A percentile compares a stretch with the other conserved stretches of the same genome.
Conservation (phyloP, 2,888 invertebrate species). For the Acanthococcus lagerstroemiae region DNA sequence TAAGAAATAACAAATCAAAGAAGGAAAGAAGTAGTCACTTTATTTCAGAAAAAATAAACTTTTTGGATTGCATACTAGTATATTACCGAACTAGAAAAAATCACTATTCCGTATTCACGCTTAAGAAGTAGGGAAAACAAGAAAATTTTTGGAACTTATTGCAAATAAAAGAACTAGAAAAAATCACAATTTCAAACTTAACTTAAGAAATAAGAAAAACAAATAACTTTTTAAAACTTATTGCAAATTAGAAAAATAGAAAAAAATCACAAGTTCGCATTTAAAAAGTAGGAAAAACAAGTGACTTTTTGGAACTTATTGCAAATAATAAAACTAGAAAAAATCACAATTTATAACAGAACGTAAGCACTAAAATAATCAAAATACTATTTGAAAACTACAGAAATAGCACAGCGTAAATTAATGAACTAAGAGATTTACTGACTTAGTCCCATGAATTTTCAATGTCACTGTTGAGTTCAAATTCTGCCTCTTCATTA, state of each 20-base stretch:
- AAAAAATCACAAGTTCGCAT: background rate
- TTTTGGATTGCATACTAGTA: background rate
- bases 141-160: background rate
- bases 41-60: background rate
- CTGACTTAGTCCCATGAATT: no score
- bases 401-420: background rate
- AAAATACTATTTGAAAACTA: background rate
- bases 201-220: background rate
- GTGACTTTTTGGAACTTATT: no score
- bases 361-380: background rate
- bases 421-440: no score
- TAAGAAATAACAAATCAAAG: background rate
- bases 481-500: no score
- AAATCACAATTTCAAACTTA: background rate
- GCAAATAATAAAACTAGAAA: no score
- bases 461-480: no score
- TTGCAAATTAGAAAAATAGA: background rate
- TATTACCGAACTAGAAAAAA: background rate
- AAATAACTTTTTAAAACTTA: background rate
- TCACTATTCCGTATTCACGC: background rate
- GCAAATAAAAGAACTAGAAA: background rate
- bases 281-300: no score
- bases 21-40: background rate
- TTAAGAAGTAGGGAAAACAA: background rate
- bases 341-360: background rate